Evolutionary conservation across 1,140 invertebrate species (phyloP).

Genomic region (Gryllus bimaculatus): DNA sequence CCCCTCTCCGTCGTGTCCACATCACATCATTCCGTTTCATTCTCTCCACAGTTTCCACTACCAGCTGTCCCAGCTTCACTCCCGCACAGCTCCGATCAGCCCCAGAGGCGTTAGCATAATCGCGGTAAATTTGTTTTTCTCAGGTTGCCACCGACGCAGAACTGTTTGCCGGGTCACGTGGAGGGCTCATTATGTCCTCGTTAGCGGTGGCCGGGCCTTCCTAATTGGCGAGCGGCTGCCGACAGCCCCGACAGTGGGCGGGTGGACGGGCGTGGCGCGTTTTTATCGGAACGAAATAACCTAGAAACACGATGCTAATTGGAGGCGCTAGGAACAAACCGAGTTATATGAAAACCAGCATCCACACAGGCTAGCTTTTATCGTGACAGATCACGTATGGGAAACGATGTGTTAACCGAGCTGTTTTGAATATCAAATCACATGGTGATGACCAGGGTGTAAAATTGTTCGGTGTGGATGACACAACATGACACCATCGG

Average conservation of each 20-base stretch:
- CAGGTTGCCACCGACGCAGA: not conserved
- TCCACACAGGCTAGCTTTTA: not conserved
- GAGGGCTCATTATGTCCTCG: not conserved
- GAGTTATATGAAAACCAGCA: not conserved
- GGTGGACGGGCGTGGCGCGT: not conserved
- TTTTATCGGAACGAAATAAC: not conserved
- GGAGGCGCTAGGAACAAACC: not conserved
- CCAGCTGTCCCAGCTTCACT: too few species aligned
- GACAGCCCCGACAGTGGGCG: not conserved
- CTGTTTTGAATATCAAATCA: slow-evolving; percentile 5
- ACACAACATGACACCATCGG: not conserved
- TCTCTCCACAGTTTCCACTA: too few species aligned
- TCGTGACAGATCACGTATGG: slow-evolving; percentile 3
- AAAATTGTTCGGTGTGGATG: slow-evolving; percentile 4
- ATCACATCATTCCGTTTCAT: too few species aligned
- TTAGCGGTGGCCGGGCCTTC: not conserved
- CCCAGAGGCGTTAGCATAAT: not conserved
- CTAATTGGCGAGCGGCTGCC: not conserved
- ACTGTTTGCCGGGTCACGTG: too few species aligned
- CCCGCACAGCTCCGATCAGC: too few species aligned
- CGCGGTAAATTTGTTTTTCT: not conserved
- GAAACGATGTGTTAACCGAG: slow-evolving; percentile 3
- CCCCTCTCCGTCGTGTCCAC: too few species aligned
- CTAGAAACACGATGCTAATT: slow-evolving; percentile 4
- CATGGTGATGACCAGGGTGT: not conserved